Conservation (phyloP, 1,140 invertebrate genomes). For the Arion vulgaris region DNA sequence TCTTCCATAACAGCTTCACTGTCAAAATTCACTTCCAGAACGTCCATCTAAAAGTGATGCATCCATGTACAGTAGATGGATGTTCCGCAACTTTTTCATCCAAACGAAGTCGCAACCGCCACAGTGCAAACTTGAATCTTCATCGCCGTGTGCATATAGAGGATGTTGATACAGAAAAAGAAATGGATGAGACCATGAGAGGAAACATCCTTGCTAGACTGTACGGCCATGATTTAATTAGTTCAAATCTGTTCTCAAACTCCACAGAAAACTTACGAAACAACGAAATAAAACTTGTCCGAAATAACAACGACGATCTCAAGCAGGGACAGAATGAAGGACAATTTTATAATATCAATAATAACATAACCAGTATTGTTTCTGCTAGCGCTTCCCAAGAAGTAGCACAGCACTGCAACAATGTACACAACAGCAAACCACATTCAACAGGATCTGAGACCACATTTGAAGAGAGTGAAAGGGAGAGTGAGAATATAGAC, state of each 20-base stretch:
- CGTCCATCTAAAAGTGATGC: constrained; percentile 95
- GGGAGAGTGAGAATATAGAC: background rate
- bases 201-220: constrained; percentile 52
- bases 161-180: constrained; percentile 40
- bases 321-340: background rate
- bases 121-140: constrained; percentile 92
- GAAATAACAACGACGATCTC: background rate
- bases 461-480: background rate
- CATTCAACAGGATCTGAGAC: constrained; percentile 1
- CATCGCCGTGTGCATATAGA: constrained; percentile 76
- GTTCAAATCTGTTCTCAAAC: background rate
- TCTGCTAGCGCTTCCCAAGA: background rate
- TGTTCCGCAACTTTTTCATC: constrained; percentile 96
- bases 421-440: constrained; percentile 9
- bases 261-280: background rate
- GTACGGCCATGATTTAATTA: constrained; percentile 43
- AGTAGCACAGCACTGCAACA: background rate
- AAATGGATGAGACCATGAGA: constrained; percentile 47
- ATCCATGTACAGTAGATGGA: constrained; percentile 95
- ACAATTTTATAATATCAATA: background rate
- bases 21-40: constrained; percentile 96
- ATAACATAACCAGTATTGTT: background rate
- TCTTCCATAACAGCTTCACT: constrained; percentile 95
- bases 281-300: background rate
- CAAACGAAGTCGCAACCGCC: constrained; percentile 90